Conservation (phyloP, 2,113 vertebrate species). For the Leptobrachium leishanense region DNA sequence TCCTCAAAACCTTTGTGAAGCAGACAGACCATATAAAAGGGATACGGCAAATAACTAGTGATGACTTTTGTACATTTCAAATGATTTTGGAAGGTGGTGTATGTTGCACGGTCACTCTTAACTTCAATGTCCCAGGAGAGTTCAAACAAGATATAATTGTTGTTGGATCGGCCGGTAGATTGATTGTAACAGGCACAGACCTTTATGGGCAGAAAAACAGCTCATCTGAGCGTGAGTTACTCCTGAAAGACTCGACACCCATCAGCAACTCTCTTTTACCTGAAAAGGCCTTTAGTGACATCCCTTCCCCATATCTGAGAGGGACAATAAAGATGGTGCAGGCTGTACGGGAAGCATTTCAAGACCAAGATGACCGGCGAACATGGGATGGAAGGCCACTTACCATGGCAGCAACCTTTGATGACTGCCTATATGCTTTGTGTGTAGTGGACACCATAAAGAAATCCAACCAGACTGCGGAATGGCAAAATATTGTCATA, state of each 20-base stretch:
- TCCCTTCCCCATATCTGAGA: conserved; percentile 89
- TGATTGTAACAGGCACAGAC: conserved; percentile 84
- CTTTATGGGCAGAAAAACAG: conserved; percentile 92
- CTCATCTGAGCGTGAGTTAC: conserved; percentile 76
- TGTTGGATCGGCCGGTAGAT: conserved; percentile 81
- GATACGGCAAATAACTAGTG: conserved; percentile 97
- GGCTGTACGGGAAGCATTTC: conserved; percentile 90
- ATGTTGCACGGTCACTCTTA: conserved; percentile 94
- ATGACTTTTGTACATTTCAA: conserved; percentile 97
- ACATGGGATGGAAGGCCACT: conserved; percentile 95
- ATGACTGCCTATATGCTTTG: conserved; percentile 93
- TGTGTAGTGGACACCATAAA: conserved; percentile 98
- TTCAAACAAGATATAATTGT: conserved; percentile 93
- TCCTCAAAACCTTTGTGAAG: conserved; percentile 96
- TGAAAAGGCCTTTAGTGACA: conserved; percentile 94
- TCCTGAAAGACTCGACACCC: conserved; percentile 85
- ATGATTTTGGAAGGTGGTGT: conserved; percentile 93
- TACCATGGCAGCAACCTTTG: conserved; percentile 97
- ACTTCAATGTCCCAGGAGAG: conserved; percentile 94
- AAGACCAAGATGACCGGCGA: conserved; percentile 93
- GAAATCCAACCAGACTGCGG: conserved; percentile 90
- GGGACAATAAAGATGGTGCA: conserved; percentile 97
- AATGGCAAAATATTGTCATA: conserved; percentile 95
- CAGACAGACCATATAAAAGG: conserved; percentile 96
- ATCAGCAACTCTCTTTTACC: conserved; percentile 87